Evolutionary conservation across 1,140 invertebrate species (phyloP).

Genomic region (Drosophila murphyi): DNA sequence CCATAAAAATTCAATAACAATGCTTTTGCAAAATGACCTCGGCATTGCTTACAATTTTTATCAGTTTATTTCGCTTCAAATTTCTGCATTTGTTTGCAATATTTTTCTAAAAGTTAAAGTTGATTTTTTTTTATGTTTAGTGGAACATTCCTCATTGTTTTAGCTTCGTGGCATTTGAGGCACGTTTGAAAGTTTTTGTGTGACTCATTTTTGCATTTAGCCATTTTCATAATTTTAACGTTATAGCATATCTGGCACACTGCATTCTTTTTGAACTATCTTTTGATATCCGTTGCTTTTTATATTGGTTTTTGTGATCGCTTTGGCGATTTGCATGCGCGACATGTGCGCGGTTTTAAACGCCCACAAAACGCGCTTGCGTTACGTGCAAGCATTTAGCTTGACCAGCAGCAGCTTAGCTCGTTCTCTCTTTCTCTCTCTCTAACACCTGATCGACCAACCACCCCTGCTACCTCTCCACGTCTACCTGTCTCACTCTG

Average conservation of each 20-base stretch:
- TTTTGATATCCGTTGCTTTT: not conserved
- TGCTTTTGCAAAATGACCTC: conserved; percentile 47
- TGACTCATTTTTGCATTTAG: conserved; percentile 31
- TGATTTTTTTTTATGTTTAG: conserved; percentile 1
- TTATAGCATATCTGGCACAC: conserved; percentile 43
- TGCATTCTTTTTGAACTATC: conserved; percentile 15
- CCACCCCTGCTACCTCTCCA: no score
- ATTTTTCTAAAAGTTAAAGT: conserved; percentile 61
- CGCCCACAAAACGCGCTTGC: conserved; percentile 35
- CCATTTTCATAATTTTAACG: conserved; percentile 17
- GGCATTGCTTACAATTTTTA: conserved; percentile 45
- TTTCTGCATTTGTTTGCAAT: conserved; percentile 47
- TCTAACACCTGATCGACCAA: not conserved
- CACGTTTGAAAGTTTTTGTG: conserved; percentile 23
- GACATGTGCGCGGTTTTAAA: conserved; percentile 45
- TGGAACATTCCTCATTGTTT: conserved; percentile 5
- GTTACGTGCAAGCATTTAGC: conserved; percentile 66
- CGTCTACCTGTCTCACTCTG: not conserved
- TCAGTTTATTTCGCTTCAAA: not conserved
- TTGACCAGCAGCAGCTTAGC: conserved; percentile 10
- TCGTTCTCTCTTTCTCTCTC: not conserved
- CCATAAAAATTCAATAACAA: conserved; percentile 76
- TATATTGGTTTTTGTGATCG: conserved; percentile 16
- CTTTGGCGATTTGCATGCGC: conserved; percentile 17
- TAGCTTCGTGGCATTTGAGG: not conserved